phyloP scores from a whole-genome alignment of 2,797 vertebrate species.

The Acanthis flammea region DNA sequence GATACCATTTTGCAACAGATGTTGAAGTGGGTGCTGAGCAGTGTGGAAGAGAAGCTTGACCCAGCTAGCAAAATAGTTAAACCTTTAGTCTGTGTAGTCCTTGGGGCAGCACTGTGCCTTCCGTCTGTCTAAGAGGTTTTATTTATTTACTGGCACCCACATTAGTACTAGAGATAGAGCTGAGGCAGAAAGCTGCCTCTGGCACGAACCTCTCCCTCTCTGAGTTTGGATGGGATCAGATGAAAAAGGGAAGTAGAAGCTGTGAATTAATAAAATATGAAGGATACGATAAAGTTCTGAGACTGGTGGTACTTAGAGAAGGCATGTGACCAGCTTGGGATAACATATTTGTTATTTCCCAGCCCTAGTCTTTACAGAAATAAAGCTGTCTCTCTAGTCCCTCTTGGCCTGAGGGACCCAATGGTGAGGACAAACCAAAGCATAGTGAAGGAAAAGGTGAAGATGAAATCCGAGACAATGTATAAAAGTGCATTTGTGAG shows the following conservation, averaged over 20 bases:
- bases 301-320: neutral
- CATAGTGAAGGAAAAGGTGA: neutral
- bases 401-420: fast-evolving
- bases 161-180: neutral
- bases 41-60: neutral
- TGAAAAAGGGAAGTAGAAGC: neutral
- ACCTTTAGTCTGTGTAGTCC: neutral
- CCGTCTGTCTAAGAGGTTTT: neutral
- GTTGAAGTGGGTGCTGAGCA: neutral
- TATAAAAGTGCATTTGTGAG: neutral
- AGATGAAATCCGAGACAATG: neutral
- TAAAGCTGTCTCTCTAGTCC: neutral
- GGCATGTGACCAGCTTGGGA: neutral
- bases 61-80: neutral
- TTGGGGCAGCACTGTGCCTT: neutral
- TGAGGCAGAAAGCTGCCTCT: neutral
- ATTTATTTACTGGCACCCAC: neutral
- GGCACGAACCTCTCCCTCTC: neutral
- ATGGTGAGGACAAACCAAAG: neutral
- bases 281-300: neutral
- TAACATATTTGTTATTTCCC: neutral
- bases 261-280: neutral
- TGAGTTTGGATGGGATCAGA: neutral
- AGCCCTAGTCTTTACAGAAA: neutral
- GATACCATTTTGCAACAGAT: neutral